Evolutionary conservation across 2,113 vertebrate genomes (phyloP).

Genomic region (Regulus satrapa): DNA sequence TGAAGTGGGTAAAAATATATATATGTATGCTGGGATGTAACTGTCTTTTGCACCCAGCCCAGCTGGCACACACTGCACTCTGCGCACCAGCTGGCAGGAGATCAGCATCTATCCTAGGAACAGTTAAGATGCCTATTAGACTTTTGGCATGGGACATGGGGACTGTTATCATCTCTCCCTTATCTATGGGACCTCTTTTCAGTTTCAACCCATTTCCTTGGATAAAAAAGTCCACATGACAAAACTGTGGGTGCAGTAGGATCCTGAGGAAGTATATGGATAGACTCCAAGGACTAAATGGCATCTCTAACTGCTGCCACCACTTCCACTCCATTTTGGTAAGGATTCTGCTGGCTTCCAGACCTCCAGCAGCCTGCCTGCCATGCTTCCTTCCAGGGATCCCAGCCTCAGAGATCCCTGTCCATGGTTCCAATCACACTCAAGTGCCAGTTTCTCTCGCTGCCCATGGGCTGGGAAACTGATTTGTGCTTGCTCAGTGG

Average conservation of each 20-base stretch:
- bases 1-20: slow-evolving; percentile 13
- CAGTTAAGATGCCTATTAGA: background rate
- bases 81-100: background rate
- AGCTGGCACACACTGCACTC: background rate
- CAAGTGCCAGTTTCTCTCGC: background rate
- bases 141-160: background rate
- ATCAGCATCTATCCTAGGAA: background rate
- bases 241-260: background rate
- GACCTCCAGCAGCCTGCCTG: background rate
- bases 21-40: background rate
- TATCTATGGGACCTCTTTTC: background rate
- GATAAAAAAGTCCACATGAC: background rate
- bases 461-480: fast-evolving
- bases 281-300: background rate
- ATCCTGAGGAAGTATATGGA: background rate
- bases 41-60: background rate
- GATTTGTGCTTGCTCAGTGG: background rate
- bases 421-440: background rate
- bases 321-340: background rate
- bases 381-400: background rate
- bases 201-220: background rate
- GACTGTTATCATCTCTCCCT: background rate
- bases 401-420: background rate
- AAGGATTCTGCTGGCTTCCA: background rate
- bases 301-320: background rate